Conservation (phyloP, 2,113 vertebrate species). For the Colossoma macropomum region DNA sequence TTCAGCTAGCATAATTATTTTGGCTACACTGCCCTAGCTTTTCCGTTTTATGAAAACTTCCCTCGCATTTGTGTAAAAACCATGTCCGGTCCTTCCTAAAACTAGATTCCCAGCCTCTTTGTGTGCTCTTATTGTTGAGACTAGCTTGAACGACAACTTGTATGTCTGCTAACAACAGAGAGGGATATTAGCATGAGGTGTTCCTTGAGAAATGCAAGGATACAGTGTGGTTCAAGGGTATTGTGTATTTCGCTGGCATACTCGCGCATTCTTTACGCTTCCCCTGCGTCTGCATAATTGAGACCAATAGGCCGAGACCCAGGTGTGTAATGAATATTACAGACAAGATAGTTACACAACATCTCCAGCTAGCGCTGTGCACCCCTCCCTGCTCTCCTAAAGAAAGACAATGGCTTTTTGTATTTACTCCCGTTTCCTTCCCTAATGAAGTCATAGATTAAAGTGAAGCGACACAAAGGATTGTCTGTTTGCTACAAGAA, state of each 20-base stretch:
- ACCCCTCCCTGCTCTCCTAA: slow-evolving; percentile 43
- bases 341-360: slow-evolving; percentile 74
- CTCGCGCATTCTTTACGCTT: slow-evolving; percentile 10
- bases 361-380: slow-evolving; percentile 60
- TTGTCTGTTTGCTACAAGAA: slow-evolving; percentile 78
- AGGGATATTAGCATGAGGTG: slow-evolving; percentile 30
- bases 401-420: slow-evolving; percentile 80
- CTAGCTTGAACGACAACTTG: slow-evolving; percentile 34
- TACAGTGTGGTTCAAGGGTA: slow-evolving; percentile 1
- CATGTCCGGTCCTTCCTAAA: slow-evolving; percentile 27
- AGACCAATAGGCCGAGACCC: slow-evolving; percentile 50
- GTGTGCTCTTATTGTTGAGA: slow-evolving; percentile 39
- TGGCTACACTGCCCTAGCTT: slow-evolving; percentile 12
- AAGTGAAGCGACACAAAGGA: slow-evolving; percentile 79
- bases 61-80: slow-evolving; percentile 34
- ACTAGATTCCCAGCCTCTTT: slow-evolving; percentile 24
- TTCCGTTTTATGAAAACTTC: slow-evolving; percentile 14
- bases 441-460: slow-evolving; percentile 82
- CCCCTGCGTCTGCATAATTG: slow-evolving; percentile 34
- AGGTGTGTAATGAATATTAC: slow-evolving; percentile 58
- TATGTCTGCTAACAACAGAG: slow-evolving; percentile 24
- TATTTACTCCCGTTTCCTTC: slow-evolving; percentile 85
- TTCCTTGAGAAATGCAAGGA: slow-evolving; percentile 41
- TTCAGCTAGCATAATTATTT: slow-evolving; percentile 28
- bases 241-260: slow-evolving; percentile 38